Evolutionary conservation across 1,140 invertebrate species (phyloP).

Genomic region (Caenorhabditis briggsae): DNA sequence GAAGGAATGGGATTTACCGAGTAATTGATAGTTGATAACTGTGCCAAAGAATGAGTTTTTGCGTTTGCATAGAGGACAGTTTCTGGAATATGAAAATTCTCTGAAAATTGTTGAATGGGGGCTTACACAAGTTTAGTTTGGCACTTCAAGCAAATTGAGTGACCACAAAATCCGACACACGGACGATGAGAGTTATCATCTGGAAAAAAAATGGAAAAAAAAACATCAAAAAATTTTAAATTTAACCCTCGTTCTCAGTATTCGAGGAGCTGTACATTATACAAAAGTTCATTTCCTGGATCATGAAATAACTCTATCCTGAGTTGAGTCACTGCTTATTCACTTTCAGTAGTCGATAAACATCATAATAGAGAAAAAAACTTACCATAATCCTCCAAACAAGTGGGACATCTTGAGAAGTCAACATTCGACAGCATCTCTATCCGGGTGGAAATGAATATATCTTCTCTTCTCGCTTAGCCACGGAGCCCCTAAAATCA

Average conservation of each 20-base stretch:
- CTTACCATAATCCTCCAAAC: conserved; percentile 46
- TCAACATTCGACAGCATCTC: conserved; percentile 34
- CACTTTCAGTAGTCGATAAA: too few relatives aligned
- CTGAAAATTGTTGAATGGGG: not conserved
- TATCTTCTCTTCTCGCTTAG: not conserved
- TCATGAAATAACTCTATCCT: too few relatives aligned
- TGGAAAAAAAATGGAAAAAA: not conserved
- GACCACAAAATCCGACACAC: conserved; percentile 31
- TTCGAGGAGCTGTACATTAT: too few relatives aligned
- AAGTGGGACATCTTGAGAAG: conserved; percentile 35
- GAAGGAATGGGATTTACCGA: not conserved
- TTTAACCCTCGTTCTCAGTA: too few relatives aligned
- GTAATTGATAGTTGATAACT: conserved; percentile 23
- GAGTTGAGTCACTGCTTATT: too few relatives aligned
- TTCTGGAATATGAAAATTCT: not conserved
- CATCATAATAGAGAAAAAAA: not conserved
- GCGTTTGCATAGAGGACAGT: conserved; percentile 33
- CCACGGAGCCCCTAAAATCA: not conserved
- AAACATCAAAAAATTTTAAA: too few relatives aligned
- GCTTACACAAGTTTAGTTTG: conserved; percentile 29
- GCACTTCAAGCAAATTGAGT: conserved; percentile 35
- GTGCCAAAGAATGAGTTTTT: conserved; percentile 34
- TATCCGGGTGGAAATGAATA: too few relatives aligned
- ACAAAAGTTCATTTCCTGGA: too few relatives aligned
- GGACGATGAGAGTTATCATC: conserved; percentile 33